phyloP scores from a whole-genome alignment of 2,888 invertebrate species.

The Cheilosia urbana region DNA sequence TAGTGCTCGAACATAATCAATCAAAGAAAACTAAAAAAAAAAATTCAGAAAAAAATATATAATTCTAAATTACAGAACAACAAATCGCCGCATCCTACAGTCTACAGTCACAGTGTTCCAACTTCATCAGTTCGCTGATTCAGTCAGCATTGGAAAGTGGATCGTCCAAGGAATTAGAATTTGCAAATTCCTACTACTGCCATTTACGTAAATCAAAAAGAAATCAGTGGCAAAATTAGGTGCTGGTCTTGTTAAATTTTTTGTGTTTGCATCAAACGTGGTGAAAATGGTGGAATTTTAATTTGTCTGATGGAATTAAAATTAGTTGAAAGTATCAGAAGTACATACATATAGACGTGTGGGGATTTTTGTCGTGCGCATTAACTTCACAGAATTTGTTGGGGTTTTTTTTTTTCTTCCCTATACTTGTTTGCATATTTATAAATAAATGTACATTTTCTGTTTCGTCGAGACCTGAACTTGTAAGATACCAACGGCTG shows the following conservation, averaged over 20 bases:
- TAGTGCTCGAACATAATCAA: slow-evolving; percentile 41
- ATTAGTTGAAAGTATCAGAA: slow-evolving; percentile 23
- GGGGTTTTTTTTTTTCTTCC: slow-evolving; percentile 6
- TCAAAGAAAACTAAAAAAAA: slow-evolving; percentile 13
- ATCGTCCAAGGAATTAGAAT: neutral
- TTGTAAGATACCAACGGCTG: slow-evolving; percentile 6
- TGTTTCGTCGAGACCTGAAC: slow-evolving; percentile 6
- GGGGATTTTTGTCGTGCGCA: slow-evolving; percentile 55
- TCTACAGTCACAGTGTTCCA: slow-evolving; percentile 11
- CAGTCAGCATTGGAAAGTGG: neutral
- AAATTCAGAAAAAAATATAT: neutral
- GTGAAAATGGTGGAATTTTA: slow-evolving; percentile 25
- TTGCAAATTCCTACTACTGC: neutral
- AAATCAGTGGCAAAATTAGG: slow-evolving; percentile 4
- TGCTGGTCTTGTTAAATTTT: neutral
- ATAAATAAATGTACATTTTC: slow-evolving; percentile 29
- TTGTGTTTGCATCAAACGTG: slow-evolving; percentile 2
- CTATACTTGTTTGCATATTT: slow-evolving; percentile 37
- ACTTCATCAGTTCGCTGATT: slow-evolving; percentile 1
- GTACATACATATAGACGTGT: slow-evolving; percentile 18
- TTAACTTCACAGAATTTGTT: slow-evolving; percentile 42
- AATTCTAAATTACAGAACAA: slow-evolving; percentile 5
- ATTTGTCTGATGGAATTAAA: slow-evolving; percentile 35
- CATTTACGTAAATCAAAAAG: slow-evolving; percentile 10
- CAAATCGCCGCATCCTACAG: slow-evolving; percentile 16